phyloP scores from a whole-genome alignment of 2,113 vertebrate species.

The Nycticryphes semicollaris region DNA sequence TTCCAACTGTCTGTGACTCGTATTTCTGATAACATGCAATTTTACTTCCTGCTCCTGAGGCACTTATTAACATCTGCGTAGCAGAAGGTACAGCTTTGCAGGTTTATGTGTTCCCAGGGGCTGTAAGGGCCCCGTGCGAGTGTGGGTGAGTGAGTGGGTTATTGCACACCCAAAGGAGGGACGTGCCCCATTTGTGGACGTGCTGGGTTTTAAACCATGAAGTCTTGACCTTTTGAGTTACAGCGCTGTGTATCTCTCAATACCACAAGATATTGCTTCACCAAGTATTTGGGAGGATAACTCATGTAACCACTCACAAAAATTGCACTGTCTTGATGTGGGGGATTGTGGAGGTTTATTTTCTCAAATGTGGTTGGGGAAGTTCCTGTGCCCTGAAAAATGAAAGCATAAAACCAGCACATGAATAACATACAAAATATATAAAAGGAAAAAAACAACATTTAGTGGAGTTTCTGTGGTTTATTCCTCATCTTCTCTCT shows the following conservation, averaged over 20 bases:
- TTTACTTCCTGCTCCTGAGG: neutral
- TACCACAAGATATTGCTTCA: neutral
- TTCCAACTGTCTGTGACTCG: neutral
- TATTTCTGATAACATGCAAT: neutral
- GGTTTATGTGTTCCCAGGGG: neutral
- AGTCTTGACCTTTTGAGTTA: neutral
- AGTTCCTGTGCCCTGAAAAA: neutral
- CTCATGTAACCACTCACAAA: neutral
- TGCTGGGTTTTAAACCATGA: neutral
- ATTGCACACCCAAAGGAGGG: rapidly evolving
- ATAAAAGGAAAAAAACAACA: neutral
- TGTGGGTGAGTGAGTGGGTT: neutral
- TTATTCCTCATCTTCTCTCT: neutral
- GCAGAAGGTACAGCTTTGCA: neutral
- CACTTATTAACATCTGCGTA: neutral
- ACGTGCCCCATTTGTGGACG: neutral
- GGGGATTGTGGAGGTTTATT: neutral
- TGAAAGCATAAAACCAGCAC: neutral
- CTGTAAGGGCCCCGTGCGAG: neutral
- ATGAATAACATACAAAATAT: neutral
- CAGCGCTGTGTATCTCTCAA: neutral
- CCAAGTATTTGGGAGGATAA: neutral
- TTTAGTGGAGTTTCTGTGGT: neutral
- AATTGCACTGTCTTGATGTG: neutral
- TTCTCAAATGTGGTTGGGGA: neutral